Conservation (phyloP, 37 sponge, comb jelly and placozoan genomes). For the Ianthella basta region DNA sequence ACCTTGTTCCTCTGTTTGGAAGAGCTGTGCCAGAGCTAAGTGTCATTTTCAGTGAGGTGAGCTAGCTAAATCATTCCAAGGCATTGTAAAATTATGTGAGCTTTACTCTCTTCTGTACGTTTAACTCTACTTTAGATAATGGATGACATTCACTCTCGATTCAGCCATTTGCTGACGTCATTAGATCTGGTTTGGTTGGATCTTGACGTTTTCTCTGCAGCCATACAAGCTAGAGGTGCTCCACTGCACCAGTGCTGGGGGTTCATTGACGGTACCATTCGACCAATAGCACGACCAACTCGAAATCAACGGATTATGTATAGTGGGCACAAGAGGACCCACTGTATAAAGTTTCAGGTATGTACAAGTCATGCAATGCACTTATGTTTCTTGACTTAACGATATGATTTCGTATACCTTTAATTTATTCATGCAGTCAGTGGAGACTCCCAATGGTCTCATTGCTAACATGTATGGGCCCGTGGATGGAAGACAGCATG, state of each 20-base stretch:
- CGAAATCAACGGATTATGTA: constrained; percentile 8
- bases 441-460: background rate
- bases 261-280: background rate
- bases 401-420: too few relatives aligned
- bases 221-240: constrained; percentile 1
- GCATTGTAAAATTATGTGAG: too few relatives aligned
- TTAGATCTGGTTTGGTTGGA: constrained; percentile 9
- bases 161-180: background rate
- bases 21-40: background rate
- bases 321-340: background rate
- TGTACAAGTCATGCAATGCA: background rate
- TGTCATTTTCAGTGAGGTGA: background rate
- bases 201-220: background rate
- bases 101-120: too few relatives aligned
- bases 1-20: background rate
- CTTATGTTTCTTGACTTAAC: background rate
- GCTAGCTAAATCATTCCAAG: background rate
- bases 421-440: background rate
- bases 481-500: background rate
- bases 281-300: background rate
- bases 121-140: background rate
- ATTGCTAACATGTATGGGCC: constrained; percentile 9
- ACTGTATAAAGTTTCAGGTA: constrained; percentile 22
- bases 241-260: background rate
- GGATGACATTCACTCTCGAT: background rate